Evolutionary conservation across 2,113 vertebrate genomes (phyloP).

Genomic region (Onychorhynchus coronatus): DNA sequence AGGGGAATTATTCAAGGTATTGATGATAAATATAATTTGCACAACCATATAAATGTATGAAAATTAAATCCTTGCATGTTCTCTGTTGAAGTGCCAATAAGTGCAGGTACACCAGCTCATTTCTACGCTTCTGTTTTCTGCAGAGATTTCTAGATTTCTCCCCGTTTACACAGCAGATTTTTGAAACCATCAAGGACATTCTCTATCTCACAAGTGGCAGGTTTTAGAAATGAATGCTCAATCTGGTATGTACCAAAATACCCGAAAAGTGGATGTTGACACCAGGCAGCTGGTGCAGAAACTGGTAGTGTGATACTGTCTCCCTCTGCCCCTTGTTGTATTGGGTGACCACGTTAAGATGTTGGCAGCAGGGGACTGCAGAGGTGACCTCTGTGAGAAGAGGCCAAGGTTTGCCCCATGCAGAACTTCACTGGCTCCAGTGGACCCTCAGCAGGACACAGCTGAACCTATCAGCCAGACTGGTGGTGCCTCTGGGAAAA

Average conservation of each 20-base stretch:
- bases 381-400: not conserved
- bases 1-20: not conserved
- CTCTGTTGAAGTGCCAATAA: not conserved
- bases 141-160: not conserved
- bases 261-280: not conserved
- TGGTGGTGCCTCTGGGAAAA: not conserved
- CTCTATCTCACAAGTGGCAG: not conserved
- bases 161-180: not conserved
- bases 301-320: not conserved
- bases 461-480: not conserved
- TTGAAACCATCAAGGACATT: not conserved
- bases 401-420: not conserved
- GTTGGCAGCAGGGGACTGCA: too few relatives aligned
- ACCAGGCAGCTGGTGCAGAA: not conserved
- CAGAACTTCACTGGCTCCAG: rapidly evolving
- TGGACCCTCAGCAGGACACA: not conserved
- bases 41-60: not conserved
- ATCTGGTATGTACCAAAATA: rapidly evolving
- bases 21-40: not conserved
- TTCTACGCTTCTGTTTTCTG: not conserved
- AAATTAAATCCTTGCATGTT: not conserved
- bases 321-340: not conserved
- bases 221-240: not conserved
- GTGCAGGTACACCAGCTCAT: not conserved
- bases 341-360: not conserved